These are phyloP conservation scores for Myopa testacea DNA, from an alignment of 2,888 invertebrate species.

Conservation along the genomic window DNA sequence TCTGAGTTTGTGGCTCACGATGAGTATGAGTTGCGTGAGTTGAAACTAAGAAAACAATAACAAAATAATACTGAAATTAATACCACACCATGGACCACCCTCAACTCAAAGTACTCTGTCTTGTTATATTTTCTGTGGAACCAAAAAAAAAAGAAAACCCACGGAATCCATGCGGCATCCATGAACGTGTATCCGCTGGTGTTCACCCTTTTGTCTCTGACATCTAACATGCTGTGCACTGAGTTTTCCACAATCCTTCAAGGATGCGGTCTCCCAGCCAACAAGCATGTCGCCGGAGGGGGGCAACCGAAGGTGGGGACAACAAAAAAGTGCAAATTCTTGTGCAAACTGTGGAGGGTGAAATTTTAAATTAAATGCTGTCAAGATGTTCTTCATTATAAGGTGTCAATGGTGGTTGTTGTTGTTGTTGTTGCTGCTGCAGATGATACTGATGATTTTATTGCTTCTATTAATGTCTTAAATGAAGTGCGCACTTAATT, in stretches of 20 bases:
- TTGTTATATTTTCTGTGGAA: neutral
- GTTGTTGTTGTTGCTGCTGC: slow-evolving; percentile 23
- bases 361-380: slow-evolving; percentile 45
- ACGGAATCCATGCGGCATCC: neutral
- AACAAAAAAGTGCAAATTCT: slow-evolving; percentile 28
- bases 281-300: neutral
- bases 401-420: neutral
- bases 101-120: neutral
- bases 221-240: neutral
- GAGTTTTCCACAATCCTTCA: slow-evolving; percentile 9
- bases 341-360: slow-evolving; percentile 34
- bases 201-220: slow-evolving; percentile 9
- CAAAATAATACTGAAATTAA: slow-evolving; percentile 49
- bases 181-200: neutral
- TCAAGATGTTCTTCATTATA: slow-evolving; percentile 43
- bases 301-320: too few species aligned
- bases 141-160: neutral
- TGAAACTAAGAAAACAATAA: slow-evolving; percentile 50
- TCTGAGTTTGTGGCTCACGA: neutral
- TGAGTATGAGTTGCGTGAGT: slow-evolving; percentile 10
- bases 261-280: slow-evolving; percentile 10
- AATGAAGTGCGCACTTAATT: slow-evolving; percentile 47
- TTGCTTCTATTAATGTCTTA: slow-evolving; percentile 46
- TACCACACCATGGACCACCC: slow-evolving; percentile 46
- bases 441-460: slow-evolving; percentile 37